Evolutionary conservation across 2,888 invertebrate genomes (phyloP).

Genomic region (Tipula helvola): DNA sequence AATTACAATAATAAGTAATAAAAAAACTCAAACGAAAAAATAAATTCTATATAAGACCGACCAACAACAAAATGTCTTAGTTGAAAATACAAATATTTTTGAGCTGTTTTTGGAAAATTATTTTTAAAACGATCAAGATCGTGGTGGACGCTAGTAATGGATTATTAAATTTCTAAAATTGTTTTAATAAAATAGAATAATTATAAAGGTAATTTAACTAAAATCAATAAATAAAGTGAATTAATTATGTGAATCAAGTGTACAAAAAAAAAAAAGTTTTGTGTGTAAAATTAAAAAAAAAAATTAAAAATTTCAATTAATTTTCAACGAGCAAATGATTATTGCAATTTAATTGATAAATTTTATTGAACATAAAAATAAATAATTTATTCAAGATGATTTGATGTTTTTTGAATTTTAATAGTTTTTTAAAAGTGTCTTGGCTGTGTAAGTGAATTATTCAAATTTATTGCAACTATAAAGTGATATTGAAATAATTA

Average conservation of each 20-base stretch:
- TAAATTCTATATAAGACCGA: not conserved
- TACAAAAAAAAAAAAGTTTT: not conserved
- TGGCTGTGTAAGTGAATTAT: not conserved
- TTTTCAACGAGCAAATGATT: not conserved
- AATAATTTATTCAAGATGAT: not conserved
- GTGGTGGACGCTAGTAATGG: not conserved
- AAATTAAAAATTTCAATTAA: not conserved
- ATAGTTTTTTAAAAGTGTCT: not conserved
- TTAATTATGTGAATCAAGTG: not conserved
- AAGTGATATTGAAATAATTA: not conserved
- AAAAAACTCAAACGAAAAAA: not conserved
- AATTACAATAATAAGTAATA: not conserved
- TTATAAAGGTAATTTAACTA: not conserved
- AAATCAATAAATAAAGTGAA: not conserved
- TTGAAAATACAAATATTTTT: not conserved
- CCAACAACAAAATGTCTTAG: not conserved
- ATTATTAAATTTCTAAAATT: not conserved
- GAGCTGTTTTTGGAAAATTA: not conserved
- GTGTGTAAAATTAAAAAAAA: not conserved
- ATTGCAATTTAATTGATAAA: not conserved
- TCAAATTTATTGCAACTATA: not conserved
- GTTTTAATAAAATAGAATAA: not conserved
- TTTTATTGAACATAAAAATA: not conserved
- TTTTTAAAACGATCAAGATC: not conserved
- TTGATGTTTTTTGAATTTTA: not conserved